Base-by-base conservation (phyloP, 64 coral and sea anemone species). In the Pachyseris speciosa region DNA sequence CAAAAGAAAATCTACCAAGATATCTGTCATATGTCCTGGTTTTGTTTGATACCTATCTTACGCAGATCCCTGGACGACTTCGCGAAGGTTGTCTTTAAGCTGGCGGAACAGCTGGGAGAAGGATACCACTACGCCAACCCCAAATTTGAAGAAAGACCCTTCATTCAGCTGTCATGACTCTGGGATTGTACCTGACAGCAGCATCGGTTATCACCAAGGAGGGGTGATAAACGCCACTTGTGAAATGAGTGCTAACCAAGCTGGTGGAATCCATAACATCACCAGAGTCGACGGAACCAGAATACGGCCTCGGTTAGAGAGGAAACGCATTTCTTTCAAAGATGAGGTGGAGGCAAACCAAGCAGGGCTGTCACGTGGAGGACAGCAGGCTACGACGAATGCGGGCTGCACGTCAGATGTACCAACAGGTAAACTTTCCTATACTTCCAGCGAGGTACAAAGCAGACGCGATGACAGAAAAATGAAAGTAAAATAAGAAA, bases 151-250 rank as follows among this genome's bases (percentile, higher is more conserved):
- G 74, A 80, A 12, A 33, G 33, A 44, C 19, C 72, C 11, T 19
- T 72, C 66, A 69, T 66, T 69, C 4, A 57, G 72, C 32, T 38
- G 24, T 16, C 64, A 88, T 61, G 91, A 93, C 40, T 93, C 91
- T 27, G 91, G 91, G 1, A 93, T 93, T 67, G 91, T 79, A 5
- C 84, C 91, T 36, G 91, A 93, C 48, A 26, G 84, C 58, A 48
- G 63, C 74, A 41, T 68, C 24, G 74, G 64, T 7, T 61, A 55
- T 42, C 52, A 93, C 26, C 47, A 38, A 53, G 78, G 41, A 29
- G 67, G 74, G 27, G 63, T 55, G 17, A 5, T 83, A 1, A 93
- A 88, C 25, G 32, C 41, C 16, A 74, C 73, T 16, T 88, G 36
- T 34, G 64, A 79, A 70, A 7, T 37, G 45, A 53, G 36, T 8